A percentile compares a stretch with the other conserved stretches of the same genome.
Evolutionary conservation across 2,888 invertebrate species (phyloP).

Genomic region (Dryobotodes eremita): DNA sequence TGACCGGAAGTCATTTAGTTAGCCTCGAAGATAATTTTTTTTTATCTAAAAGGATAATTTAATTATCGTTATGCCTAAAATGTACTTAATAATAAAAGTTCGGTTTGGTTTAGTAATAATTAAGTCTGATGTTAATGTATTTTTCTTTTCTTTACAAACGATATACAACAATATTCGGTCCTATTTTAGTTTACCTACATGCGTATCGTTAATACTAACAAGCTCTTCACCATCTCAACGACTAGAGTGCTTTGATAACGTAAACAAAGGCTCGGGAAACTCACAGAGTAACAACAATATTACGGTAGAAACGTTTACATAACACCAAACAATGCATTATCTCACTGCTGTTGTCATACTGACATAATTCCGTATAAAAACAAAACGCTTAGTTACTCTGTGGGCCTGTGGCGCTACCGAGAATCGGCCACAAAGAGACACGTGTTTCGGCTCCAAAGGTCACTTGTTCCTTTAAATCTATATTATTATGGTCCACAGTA

Average conservation of each 20-base stretch:
- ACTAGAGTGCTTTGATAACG: constrained; percentile 29
- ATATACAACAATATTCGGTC: background rate
- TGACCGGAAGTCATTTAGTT: constrained; percentile 20
- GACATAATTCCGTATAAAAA: constrained; percentile 50
- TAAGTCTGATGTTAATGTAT: background rate
- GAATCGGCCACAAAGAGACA: constrained; percentile 34
- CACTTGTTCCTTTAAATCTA: constrained; percentile 37
- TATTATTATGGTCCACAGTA: background rate
- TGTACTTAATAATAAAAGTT: background rate
- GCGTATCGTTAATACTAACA: background rate
- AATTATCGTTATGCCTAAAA: background rate
- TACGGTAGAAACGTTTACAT: constrained; percentile 18
- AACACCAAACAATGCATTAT: constrained; percentile 52
- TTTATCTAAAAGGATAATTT: constrained; percentile 17
- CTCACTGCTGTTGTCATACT: constrained; percentile 49
- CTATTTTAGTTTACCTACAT: background rate
- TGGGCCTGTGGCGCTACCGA: constrained; percentile 25
- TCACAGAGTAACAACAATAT: constrained; percentile 37
- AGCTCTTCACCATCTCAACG: constrained; percentile 26
- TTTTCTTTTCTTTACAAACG: background rate
- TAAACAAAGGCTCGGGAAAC: constrained; percentile 48
- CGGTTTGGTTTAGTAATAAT: too few species aligned
- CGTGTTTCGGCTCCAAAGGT: constrained; percentile 54
- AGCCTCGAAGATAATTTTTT: background rate
- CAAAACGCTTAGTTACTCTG: constrained; percentile 34